Conservation (phyloP, 2,888 invertebrate genomes). For the Euproctis similis region DNA sequence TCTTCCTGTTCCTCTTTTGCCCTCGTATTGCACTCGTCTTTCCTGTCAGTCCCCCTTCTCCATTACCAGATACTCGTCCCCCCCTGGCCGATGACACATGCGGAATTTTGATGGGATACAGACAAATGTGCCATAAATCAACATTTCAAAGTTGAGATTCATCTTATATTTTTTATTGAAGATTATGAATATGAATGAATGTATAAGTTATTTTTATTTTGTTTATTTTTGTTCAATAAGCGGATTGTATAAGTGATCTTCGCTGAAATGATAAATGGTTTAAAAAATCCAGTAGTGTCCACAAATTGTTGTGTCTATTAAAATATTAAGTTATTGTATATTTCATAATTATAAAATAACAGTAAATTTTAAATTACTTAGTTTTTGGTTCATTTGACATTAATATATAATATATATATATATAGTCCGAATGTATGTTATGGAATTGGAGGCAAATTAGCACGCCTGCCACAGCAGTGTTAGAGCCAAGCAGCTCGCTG, state of each 20-base stretch:
- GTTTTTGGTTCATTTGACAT: no score
- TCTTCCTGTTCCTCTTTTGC: constrained; percentile 43
- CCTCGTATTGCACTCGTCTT: constrained; percentile 19
- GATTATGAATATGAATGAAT: constrained; percentile 17
- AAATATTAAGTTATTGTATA: no score
- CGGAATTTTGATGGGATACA: constrained; percentile 58
- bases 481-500: no score
- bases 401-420: no score
- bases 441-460: no score
- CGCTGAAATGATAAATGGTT: constrained; percentile 4
- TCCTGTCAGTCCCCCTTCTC: constrained; percentile 10
- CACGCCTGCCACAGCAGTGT: no score
- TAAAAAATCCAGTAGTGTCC: no score
- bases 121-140: constrained; percentile 29
- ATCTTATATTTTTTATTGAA: constrained; percentile 16
- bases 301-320: no score
- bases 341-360: no score
- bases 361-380: no score
- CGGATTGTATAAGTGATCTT: no score
- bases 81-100: constrained; percentile 41
- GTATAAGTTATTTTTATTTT: constrained; percentile 4
- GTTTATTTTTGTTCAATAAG: constrained; percentile 2
- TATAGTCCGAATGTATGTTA: no score
- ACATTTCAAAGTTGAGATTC: constrained; percentile 18
- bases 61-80: constrained; percentile 15